Evolutionary conservation across 2,113 vertebrate genomes (phyloP), one percentile per base, ranked within the genome.

Genomic region (Camelus dromedarius): DNA sequence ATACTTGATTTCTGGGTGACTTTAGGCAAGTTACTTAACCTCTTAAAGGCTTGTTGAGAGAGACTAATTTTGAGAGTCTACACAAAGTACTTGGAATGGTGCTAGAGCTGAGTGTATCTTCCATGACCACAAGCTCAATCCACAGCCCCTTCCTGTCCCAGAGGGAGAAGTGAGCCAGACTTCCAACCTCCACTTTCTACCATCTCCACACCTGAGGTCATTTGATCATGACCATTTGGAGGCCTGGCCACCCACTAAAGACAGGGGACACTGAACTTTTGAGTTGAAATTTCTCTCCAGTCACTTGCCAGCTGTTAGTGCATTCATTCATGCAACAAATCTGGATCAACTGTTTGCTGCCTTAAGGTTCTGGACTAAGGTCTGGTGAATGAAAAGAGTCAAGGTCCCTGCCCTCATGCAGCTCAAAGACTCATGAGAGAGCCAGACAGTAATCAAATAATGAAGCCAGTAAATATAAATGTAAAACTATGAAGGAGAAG

Each of bases 321-420:
- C 38, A 70, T 52, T 81, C 5, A 85, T 82, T 91, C 64, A 85
- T 50, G 72, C 28, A 94, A 81, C 32, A 89, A 92, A 92, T 50
- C 52, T n/a, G 80, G 75, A 84, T 42, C 42, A 15, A 48, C 20
- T 80, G 12, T 72, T 92, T 26, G 52, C 16, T 35, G 13, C 26
- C 19, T 73, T 92, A 58, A 42, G 50, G 18, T 89, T 86, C 35
- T 50, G 35, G 64, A 50, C 19, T 46, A 89, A 54, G 18, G 38
- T 70, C 58, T 83, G 32, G 26, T 70, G 35, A 91, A 91, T 60
- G 22, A 86, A 95, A 90, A 67, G 1, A 86, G 77, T 80, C 60
- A 35, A 24, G 42, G 35, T 50, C 8, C 66, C 14, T 18, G 26
- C 16, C 46, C 18, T 81, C 46, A 38, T 2, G 3, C 30, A 75